Percentiles rank a stretch among this genome's conserved stretches.
Conservation (phyloP, 2,888 invertebrate species). For the Gryllus longicercus region DNA sequence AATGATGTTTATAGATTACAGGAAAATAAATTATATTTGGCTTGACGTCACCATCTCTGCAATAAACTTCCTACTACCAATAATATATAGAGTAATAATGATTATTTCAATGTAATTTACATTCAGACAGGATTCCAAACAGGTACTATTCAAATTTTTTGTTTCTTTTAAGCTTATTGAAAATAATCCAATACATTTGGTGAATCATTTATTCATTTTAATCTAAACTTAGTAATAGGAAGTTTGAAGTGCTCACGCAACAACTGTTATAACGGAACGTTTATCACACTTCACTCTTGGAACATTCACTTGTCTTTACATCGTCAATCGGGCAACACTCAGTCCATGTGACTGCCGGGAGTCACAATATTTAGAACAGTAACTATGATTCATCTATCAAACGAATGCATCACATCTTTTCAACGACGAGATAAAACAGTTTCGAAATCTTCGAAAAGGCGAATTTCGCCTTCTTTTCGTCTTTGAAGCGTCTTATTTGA, state of each 20-base stretch:
- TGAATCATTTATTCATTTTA: background rate
- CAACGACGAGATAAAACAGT: slow-evolving; percentile 10
- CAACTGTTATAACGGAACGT: background rate
- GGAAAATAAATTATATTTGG: background rate
- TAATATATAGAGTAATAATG: background rate
- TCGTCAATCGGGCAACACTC: background rate
- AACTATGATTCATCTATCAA: background rate
- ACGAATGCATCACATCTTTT: background rate
- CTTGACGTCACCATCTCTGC: slow-evolving; percentile 1
- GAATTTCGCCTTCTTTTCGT: no score
- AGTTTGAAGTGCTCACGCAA: slow-evolving; percentile 6
- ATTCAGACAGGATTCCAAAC: background rate
- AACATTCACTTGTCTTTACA: background rate
- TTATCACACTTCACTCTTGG: background rate
- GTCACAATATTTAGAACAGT: slow-evolving; percentile 4
- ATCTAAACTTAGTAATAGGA: slow-evolving; percentile 1
- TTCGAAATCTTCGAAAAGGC: background rate
- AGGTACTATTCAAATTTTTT: background rate
- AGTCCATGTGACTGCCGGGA: no score
- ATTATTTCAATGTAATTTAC: background rate
- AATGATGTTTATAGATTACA: background rate
- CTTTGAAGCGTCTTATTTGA: no score
- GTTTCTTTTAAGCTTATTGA: background rate
- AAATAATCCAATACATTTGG: background rate
- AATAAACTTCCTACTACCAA: slow-evolving; percentile 17